Evolutionary conservation across 92 coral and sea anemone species (phyloP), one percentile per base, ranked within the genome.

Genomic region (Virgularia gustaviana): DNA sequence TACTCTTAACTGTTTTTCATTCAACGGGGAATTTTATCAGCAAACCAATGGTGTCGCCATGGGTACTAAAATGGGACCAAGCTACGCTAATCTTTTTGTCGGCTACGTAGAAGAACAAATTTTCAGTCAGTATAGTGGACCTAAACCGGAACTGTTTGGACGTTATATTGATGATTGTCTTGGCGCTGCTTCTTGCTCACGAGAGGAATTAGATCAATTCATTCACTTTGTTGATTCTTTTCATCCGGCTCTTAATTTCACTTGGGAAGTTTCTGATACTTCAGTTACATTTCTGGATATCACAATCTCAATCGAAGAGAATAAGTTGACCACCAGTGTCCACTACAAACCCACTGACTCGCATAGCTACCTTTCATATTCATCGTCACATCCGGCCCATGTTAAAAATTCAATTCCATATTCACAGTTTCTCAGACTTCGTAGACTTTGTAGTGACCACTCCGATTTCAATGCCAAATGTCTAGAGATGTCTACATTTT

Each of bases 121-220:
- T 49, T 78, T 78, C 44, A 20, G 30, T 33, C 54, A 78, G 57
- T 81, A 74, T 37, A 28, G 36, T 27, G 86, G 82, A 34, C 77
- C 82, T 41, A 81, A 54, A 65, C 76, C 82, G 3, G 59, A 63
- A 29, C 54, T 81, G 22, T 81, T 44, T 57, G 60, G 76, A 0
- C 61, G 85, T 7, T 81, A 64, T 51, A 76, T 75, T 31, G 85
- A 81, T 19, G 85, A 81, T 33, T 81, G 85, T 35, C 33, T 71
- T 13, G 75, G 80, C 49, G 80, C 80, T 12, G 49, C 80, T 0
- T 76, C 80, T 0, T 76, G 80, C 29, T 45, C 76, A 20, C 30
- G 18, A 49, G 44, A 16, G 15, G 63, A 76, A 9, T 52, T 65
- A 20, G 43, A 25, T 9, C 73, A 65, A 42, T 65, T 65, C 30